Evolutionary conservation across 2,797 vertebrate genomes (phyloP), one percentile per base, ranked within the genome.

Genomic region (Naso thynnoides): DNA sequence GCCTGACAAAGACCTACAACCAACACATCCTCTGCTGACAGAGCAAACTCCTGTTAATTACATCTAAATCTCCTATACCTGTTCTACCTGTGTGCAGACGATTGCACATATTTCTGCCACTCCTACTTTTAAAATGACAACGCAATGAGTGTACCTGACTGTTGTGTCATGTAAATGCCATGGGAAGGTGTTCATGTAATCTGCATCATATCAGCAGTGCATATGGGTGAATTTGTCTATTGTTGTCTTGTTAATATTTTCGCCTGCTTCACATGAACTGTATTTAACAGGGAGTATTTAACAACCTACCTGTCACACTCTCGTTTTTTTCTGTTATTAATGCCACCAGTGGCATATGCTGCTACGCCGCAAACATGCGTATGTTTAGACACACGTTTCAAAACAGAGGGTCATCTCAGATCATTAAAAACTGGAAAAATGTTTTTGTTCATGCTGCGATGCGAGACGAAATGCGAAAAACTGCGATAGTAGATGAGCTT

Each of bases 261-360:
- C 33, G 11, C 33, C 8, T 10, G 33, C 33, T 36, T 36, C 11
- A 36, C 33, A 10, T 10, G 11, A 10, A 36, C 11, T 36, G 6
- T 3, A 36, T 10, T 36, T 36, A 36, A 36, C 33, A 36, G 8
- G 8, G 33, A 9, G n/a, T n/a, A n/a, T n/a, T n/a, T n/a, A n/a
- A n/a, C n/a, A n/a, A n/a, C n/a, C n/a, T n/a, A n/a, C n/a, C n/a
- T n/a, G n/a, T n/a, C n/a, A n/a, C n/a, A n/a, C n/a, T n/a, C n/a
- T n/a, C n/a, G n/a, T n/a, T n/a, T n/a, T n/a, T 29, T 19, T 8
- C 15, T 62, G 13, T 55, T 59, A 72, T 68, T 55, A 76, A 21
- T 19, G 70, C 29, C 47, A 13, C 41, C 61, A 58, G 31, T 48
- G 19, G n/a, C 56, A 77, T 33, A 54, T 27, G 59, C 19, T 63